Percentiles rank a stretch among this genome's conserved stretches.
These are phyloP conservation scores for Centruroides sculpturatus DNA, from an alignment of 1,140 invertebrate genomes.

Conservation along the genomic window DNA sequence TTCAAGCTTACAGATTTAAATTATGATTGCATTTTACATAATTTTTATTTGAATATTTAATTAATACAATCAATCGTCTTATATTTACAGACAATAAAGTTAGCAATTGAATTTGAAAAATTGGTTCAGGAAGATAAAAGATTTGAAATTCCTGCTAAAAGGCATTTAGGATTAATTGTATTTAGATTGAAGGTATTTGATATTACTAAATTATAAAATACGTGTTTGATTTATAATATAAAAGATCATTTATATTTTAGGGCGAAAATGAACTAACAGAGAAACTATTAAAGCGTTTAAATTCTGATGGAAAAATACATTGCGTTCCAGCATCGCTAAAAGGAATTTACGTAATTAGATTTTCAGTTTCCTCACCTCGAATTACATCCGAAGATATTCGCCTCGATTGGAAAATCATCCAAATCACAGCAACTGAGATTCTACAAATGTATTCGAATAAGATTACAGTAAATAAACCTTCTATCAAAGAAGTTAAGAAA, in stretches of 20 bases:
- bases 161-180: slow-evolving; percentile 82
- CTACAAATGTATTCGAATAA: slow-evolving; percentile 20
- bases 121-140: slow-evolving; percentile 32
- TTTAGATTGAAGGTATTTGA: slow-evolving; percentile 49
- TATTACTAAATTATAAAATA: too few species aligned
- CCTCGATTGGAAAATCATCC: slow-evolving; percentile 80
- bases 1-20: too few species aligned
- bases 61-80: too few species aligned
- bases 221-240: not conserved
- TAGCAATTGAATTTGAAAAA: slow-evolving; percentile 38
- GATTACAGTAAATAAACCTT: slow-evolving; percentile 7
- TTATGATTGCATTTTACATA: too few species aligned
- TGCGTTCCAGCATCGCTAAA: slow-evolving; percentile 37
- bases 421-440: slow-evolving; percentile 55
- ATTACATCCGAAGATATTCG: slow-evolving; percentile 76
- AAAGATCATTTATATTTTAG: slow-evolving; percentile 18
- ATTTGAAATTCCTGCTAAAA: slow-evolving; percentile 52
- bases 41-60: too few species aligned
- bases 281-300: slow-evolving; percentile 36
- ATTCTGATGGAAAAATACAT: slow-evolving; percentile 36
- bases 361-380: slow-evolving; percentile 78
- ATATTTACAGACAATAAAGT: slow-evolving; percentile 35
- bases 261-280: slow-evolving; percentile 39
- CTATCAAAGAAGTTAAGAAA: slow-evolving; percentile 52
- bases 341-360: slow-evolving; percentile 77